Evolutionary conservation across 2,797 vertebrate species (phyloP).

Genomic region (Nyctibius grandis): DNA sequence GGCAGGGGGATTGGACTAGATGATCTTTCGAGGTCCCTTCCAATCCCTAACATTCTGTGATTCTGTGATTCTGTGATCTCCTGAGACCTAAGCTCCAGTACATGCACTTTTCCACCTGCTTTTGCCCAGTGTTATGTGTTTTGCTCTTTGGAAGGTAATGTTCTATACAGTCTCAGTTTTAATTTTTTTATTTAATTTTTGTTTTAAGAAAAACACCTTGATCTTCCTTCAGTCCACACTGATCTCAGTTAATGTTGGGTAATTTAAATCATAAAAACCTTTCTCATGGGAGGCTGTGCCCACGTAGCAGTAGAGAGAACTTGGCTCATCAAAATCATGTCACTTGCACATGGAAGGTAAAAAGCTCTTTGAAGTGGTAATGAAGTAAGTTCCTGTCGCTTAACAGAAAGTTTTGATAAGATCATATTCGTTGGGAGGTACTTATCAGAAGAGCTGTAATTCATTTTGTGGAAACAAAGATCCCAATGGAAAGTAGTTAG

Average conservation of each 20-base stretch:
- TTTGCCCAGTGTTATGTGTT: background rate
- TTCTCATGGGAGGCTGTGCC: background rate
- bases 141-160: background rate
- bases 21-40: too few relatives aligned
- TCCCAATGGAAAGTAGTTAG: background rate
- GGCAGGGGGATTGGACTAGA: too few relatives aligned
- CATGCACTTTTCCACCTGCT: background rate
- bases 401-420: slow-evolving; percentile 71
- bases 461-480: slow-evolving; percentile 40
- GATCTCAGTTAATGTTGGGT: background rate
- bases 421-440: slow-evolving; percentile 61
- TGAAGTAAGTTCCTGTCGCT: slow-evolving; percentile 64
- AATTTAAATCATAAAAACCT: slow-evolving; percentile 33
- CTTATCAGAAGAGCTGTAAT: slow-evolving; percentile 48
- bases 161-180: background rate
- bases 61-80: too few relatives aligned
- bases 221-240: background rate
- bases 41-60: too few relatives aligned
- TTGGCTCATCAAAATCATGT: background rate
- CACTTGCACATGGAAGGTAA: slow-evolving; percentile 38
- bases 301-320: background rate
- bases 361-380: slow-evolving; percentile 70
- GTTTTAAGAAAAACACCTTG: background rate
- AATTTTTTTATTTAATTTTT: background rate
- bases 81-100: background rate